Evolutionary conservation across 1,140 invertebrate species (phyloP).

Genomic region (Drosophila funebris): DNA sequence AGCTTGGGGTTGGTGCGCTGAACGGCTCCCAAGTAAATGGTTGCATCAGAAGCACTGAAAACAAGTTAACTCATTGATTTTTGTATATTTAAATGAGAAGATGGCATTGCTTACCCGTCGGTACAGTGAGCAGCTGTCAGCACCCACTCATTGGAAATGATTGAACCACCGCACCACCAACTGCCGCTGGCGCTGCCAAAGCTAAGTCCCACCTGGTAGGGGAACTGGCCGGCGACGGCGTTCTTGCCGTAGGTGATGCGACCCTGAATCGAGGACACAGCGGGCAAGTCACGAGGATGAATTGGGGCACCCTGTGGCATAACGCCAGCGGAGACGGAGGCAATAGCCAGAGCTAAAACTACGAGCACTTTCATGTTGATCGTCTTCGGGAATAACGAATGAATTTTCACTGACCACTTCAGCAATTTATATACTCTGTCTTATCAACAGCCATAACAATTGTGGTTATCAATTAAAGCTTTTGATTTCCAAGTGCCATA

Average conservation of each 20-base stretch:
- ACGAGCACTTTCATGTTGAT: constrained; percentile 74
- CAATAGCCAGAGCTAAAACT: constrained; percentile 68
- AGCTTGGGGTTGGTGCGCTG: constrained; percentile 45
- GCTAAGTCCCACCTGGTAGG: constrained; percentile 84
- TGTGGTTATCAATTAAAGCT: constrained; percentile 4
- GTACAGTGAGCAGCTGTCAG: constrained; percentile 87
- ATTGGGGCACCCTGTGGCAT: constrained; percentile 47
- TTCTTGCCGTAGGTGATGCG: constrained; percentile 73
- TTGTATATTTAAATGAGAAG: not conserved
- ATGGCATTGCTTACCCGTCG: constrained; percentile 34
- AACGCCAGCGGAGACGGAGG: constrained; percentile 62
- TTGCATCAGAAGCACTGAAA: constrained; percentile 55
- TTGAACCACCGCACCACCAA: constrained; percentile 86
- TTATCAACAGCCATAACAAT: constrained; percentile 11
- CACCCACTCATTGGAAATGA: constrained; percentile 85
- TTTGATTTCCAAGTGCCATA: not conserved
- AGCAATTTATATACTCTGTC: constrained; percentile 38
- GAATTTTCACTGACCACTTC: constrained; percentile 1
- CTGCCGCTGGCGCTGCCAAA: constrained; percentile 70
- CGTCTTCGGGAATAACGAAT: constrained; percentile 52
- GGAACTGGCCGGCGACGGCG: constrained; percentile 83
- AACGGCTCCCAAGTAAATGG: constrained; percentile 57
- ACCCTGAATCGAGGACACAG: constrained; percentile 48
- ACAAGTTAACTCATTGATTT: not conserved
- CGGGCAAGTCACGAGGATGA: constrained; percentile 56